These are phyloP conservation scores for Cosmopolites sordidus DNA, from an alignment of 2,888 invertebrate species.

Conservation along the genomic window DNA sequence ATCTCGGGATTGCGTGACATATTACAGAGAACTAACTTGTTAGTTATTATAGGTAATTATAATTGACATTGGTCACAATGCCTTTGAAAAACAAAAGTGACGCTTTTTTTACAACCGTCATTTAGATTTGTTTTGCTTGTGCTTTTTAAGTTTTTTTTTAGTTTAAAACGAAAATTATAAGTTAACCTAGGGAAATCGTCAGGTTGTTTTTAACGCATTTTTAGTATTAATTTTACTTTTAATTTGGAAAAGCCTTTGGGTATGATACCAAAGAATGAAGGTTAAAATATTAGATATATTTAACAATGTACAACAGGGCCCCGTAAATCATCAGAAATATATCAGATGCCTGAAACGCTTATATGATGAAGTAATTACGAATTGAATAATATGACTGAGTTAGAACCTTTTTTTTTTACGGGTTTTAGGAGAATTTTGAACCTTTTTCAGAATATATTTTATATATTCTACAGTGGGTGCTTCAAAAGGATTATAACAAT, in stretches of 20 bases:
- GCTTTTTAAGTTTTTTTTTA: not conserved
- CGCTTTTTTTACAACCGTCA: constrained; percentile 3
- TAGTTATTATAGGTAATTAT: no score
- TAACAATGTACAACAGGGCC: constrained; percentile 27
- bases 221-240: no score
- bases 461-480: constrained; percentile 22
- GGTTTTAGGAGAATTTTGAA: constrained; percentile 26
- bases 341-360: constrained; percentile 28
- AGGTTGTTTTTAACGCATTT: no score
- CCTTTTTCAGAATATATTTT: constrained; percentile 26
- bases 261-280: no score
- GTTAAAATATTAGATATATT: constrained; percentile 25
- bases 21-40: no score
- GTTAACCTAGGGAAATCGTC: no score
- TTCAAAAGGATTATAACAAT: constrained; percentile 26
- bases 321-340: constrained; percentile 32
- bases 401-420: no score
- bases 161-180: no score
- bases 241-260: no score
- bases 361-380: constrained; percentile 29
- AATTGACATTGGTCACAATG: no score
- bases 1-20: no score
- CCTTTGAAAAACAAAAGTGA: constrained; percentile 1
- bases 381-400: no score
- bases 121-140: not conserved